Evolutionary conservation across 2,113 vertebrate genomes (phyloP).

Genomic region (Cairina moschata): DNA sequence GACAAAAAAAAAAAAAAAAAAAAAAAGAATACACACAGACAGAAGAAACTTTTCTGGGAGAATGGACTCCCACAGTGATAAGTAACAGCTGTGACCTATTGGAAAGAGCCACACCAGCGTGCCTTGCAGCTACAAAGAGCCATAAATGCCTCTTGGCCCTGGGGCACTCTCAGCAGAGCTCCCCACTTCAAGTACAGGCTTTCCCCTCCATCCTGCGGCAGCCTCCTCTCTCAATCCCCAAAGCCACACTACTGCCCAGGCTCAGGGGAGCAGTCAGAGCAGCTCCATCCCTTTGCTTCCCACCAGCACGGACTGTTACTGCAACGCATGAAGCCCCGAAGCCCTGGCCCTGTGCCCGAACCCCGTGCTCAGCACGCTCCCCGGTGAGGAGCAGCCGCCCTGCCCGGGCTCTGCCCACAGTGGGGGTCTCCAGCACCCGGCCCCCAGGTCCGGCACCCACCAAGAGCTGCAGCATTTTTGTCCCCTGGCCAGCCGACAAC

Average conservation of each 20-base stretch:
- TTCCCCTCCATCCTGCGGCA: background rate
- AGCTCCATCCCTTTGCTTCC: background rate
- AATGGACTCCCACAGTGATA: background rate
- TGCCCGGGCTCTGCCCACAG: background rate
- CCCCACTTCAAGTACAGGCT: fast-evolving
- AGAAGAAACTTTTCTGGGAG: background rate
- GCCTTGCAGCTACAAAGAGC: fast-evolving
- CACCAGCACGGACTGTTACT: fast-evolving
- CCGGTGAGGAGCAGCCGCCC: background rate
- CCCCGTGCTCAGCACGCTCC: background rate
- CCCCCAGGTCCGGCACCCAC: background rate
- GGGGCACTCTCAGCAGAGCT: background rate
- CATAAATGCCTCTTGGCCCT: background rate
- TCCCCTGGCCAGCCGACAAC: slow-evolving; percentile 36
- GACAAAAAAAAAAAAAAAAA: background rate
- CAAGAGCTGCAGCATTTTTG: background rate
- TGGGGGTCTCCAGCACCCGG: background rate
- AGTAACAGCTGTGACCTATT: background rate
- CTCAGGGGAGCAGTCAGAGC: background rate
- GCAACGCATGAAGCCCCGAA: background rate
- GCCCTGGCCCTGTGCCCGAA: background rate
- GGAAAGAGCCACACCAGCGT: background rate
- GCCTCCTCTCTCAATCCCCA: background rate
- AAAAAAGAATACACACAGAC: background rate
- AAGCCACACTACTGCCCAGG: background rate